Evolutionary conservation across 2,113 vertebrate genomes (phyloP).

Genomic region (Crotophaga sulcirostris): DNA sequence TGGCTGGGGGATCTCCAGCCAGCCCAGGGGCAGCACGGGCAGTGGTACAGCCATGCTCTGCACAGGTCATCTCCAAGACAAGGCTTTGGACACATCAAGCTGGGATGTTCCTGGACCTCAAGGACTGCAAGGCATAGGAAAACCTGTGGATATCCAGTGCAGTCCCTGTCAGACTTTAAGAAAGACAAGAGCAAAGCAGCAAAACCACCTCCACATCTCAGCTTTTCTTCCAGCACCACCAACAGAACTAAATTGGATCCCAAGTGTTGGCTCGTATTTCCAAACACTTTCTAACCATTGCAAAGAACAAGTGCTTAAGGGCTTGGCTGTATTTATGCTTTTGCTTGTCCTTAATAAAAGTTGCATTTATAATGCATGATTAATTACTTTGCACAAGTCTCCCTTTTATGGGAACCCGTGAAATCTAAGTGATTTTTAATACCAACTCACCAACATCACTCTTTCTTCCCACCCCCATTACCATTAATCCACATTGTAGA

Average conservation of each 20-base stretch:
- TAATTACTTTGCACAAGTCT: constrained; percentile 71
- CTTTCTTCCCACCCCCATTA: constrained; percentile 49
- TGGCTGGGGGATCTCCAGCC: background rate
- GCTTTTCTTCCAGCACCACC: background rate
- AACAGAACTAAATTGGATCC: constrained; percentile 18
- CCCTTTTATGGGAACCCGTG: constrained; percentile 58
- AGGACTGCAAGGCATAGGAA: background rate
- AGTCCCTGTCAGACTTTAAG: background rate
- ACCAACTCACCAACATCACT: constrained; percentile 56
- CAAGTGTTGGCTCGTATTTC: constrained; percentile 19
- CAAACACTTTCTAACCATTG: constrained; percentile 52
- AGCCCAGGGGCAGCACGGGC: background rate
- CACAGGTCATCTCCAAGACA: background rate
- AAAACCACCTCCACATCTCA: background rate
- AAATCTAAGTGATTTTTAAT: constrained; percentile 76
- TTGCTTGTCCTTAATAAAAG: constrained; percentile 59
- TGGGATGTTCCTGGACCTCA: background rate
- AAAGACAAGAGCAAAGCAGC: background rate
- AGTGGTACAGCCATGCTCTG: background rate
- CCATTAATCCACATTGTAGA: constrained; percentile 65
- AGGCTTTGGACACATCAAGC: background rate
- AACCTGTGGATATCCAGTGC: background rate
- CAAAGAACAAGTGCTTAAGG: constrained; percentile 14
- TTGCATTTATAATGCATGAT: constrained; percentile 59
- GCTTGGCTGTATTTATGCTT: constrained; percentile 39